Conservation (phyloP, 2,888 invertebrate genomes). For the Coleophora flavipennella region DNA sequence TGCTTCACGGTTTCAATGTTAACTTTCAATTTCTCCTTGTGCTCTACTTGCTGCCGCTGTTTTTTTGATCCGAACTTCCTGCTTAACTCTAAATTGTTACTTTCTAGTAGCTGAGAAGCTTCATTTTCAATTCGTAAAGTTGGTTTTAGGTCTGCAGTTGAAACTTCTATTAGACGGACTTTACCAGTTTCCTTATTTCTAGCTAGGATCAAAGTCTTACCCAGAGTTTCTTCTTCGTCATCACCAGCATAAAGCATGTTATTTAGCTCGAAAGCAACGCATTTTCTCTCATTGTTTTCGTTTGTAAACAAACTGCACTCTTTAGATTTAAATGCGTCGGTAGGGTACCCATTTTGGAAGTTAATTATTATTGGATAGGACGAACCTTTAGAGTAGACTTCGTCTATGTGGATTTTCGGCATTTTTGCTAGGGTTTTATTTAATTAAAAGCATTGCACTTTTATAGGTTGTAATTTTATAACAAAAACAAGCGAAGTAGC, state of each 20-base stretch:
- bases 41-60: constrained; percentile 71
- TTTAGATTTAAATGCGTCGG: constrained; percentile 28
- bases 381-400: constrained; percentile 33
- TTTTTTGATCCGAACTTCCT: constrained; percentile 78
- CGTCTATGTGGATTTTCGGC: constrained; percentile 41
- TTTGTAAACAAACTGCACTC: constrained; percentile 33
- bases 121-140: constrained; percentile 24
- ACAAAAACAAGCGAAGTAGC: too few relatives aligned
- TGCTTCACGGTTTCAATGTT: constrained; percentile 72
- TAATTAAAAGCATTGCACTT: not conserved
- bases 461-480: too few relatives aligned
- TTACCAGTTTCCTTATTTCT: constrained; percentile 47
- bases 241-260: constrained; percentile 43
- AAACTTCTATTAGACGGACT: constrained; percentile 43
- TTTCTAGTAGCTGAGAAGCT: constrained; percentile 26
- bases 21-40: constrained; percentile 71
- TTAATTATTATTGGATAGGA: constrained; percentile 35
- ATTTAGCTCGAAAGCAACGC: constrained; percentile 29
- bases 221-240: constrained; percentile 34
- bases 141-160: constrained; percentile 40
- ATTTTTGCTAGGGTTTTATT: constrained; percentile 20
- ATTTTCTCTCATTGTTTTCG: constrained; percentile 25
- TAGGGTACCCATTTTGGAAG: constrained; percentile 54
- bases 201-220: constrained; percentile 39
- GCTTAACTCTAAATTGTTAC: constrained; percentile 56